Conservation (phyloP, 2,888 invertebrate species). For the Eupelmus urozonus region DNA sequence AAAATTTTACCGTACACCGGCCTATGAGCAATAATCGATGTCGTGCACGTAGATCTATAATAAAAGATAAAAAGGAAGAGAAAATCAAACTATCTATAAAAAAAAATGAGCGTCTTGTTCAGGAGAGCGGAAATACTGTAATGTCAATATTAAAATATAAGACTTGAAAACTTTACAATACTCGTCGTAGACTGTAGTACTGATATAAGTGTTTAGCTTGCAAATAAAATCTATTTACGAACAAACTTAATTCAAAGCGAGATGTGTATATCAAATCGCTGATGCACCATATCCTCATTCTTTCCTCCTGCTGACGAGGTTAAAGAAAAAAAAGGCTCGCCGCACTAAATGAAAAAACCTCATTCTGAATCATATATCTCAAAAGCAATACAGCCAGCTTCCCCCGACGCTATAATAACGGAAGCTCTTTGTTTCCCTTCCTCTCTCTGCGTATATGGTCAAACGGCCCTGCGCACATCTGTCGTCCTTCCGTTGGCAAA, state of each 20-base stretch:
- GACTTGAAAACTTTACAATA: slow-evolving; percentile 55
- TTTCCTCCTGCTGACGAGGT: not conserved
- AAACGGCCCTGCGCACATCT: slow-evolving; percentile 13
- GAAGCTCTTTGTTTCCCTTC: slow-evolving; percentile 40
- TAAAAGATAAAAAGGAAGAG: slow-evolving; percentile 13
- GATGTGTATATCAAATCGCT: not conserved
- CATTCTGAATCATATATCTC: not conserved
- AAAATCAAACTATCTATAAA: slow-evolving; percentile 14
- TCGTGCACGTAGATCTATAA: slow-evolving; percentile 6
- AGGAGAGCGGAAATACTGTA: slow-evolving; percentile 47
- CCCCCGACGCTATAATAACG: slow-evolving; percentile 19
- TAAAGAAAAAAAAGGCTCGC: not conserved
- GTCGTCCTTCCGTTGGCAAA: slow-evolving; percentile 1
- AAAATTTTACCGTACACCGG: slow-evolving; percentile 38
- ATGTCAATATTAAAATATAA: slow-evolving; percentile 56
- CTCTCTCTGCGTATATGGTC: not conserved
- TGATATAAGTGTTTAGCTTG: slow-evolving; percentile 68
- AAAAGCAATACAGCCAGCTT: slow-evolving; percentile 18
- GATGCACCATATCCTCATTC: too few relatives aligned
- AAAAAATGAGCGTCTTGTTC: slow-evolving; percentile 21
- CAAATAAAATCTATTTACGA: slow-evolving; percentile 68
- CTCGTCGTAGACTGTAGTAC: slow-evolving; percentile 66
- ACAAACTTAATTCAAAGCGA: slow-evolving; percentile 10
- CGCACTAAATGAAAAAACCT: not conserved
- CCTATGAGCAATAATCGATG: slow-evolving; percentile 56